phyloP scores from a whole-genome alignment of 2,113 vertebrate species.

The Caranx ignobilis region DNA sequence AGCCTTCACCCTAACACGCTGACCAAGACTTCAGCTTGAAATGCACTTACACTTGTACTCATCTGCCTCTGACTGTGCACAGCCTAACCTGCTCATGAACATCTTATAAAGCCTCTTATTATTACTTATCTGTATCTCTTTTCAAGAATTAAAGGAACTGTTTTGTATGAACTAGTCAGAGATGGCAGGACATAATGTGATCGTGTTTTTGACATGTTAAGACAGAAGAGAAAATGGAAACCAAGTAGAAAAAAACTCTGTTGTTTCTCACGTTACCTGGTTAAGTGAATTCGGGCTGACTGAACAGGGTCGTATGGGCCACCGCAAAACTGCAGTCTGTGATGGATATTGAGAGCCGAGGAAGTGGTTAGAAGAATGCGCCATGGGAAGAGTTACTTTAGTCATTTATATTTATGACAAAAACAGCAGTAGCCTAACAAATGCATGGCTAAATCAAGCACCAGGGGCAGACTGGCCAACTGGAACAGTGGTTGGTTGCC shows the following conservation, averaged over 20 bases:
- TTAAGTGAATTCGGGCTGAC: not conserved
- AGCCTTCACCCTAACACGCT: no score
- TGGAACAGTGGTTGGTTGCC: slow-evolving; percentile 17
- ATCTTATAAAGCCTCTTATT: not conserved
- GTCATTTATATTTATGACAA: slow-evolving; percentile 42
- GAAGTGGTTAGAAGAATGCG: slow-evolving; percentile 3
- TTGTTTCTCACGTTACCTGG: not conserved
- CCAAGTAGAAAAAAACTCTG: not conserved
- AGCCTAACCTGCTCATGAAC: not conserved
- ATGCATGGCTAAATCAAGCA: slow-evolving; percentile 16
- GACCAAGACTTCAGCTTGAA: not conserved
- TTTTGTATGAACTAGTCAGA: not conserved
- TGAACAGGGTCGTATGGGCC: not conserved
- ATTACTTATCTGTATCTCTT: not conserved
- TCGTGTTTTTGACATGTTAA: not conserved
- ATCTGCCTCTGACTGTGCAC: no score
- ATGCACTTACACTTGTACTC: no score
- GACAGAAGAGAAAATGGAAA: not conserved
- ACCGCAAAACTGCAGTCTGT: slow-evolving; percentile 2
- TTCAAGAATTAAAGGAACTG: not conserved
- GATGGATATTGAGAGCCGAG: slow-evolving; percentile 11
- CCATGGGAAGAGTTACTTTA: not conserved
- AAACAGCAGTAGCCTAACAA: slow-evolving; percentile 13
- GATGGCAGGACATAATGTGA: not conserved
- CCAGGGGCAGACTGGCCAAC: slow-evolving; percentile 4